Conservation (phyloP, 1,140 invertebrate genomes). For the Notospermus geniculatus region DNA sequence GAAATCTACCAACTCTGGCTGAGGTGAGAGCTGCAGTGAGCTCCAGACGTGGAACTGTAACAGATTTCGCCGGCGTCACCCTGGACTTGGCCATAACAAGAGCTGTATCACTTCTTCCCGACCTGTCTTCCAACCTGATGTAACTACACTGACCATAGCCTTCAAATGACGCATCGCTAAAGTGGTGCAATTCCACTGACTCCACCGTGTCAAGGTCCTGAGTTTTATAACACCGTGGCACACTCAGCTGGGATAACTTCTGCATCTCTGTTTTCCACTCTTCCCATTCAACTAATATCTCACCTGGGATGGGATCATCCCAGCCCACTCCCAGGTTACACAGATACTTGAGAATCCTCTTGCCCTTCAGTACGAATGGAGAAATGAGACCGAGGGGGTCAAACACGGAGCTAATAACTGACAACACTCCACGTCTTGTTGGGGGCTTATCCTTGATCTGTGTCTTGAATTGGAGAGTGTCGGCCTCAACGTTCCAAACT, state of each 20-base stretch:
- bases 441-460: background rate
- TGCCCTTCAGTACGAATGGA: constrained; percentile 10
- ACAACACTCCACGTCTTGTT: constrained; percentile 14
- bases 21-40: constrained; percentile 28
- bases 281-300: too few relatives aligned
- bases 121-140: constrained; percentile 14
- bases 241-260: too few relatives aligned
- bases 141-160: constrained; percentile 33
- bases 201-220: too few relatives aligned
- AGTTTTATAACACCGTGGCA: too few relatives aligned
- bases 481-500: constrained; percentile 8
- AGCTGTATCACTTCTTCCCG: constrained; percentile 16
- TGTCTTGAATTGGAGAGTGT: constrained; percentile 10
- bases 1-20: constrained; percentile 18
- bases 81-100: constrained; percentile 27
- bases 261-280: too few relatives aligned
- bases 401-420: constrained; percentile 14
- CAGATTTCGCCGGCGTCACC: constrained; percentile 22
- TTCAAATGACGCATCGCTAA: constrained; percentile 29
- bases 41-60: constrained; percentile 27
- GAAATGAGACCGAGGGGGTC: constrained; percentile 13
- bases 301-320: background rate
- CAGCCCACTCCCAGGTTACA: background rate
- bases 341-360: background rate
- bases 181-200: constrained; percentile 23